These are phyloP conservation scores for Falco punctatus DNA, from an alignment of 2,113 vertebrate species.

Conservation along the genomic window DNA sequence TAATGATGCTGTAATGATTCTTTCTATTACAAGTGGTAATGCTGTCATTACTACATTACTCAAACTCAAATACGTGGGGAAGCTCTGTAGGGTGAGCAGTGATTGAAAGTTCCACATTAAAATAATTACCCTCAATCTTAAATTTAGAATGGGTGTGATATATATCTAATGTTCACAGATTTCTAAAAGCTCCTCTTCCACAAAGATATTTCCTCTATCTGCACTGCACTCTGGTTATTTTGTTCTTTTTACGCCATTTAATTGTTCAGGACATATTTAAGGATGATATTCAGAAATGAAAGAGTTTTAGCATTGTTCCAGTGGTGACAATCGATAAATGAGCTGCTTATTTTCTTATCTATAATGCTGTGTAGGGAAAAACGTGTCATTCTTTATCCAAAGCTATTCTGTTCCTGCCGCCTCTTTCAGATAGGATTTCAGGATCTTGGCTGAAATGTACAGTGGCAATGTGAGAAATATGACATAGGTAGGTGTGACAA, in stretches of 20 bases:
- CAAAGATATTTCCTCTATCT: background rate
- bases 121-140: slow-evolving; percentile 52
- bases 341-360: slow-evolving; percentile 22
- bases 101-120: slow-evolving; percentile 62
- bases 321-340: background rate
- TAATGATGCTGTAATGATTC: slow-evolving; percentile 65
- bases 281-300: background rate
- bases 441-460: background rate
- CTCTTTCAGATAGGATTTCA: background rate
- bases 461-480: background rate
- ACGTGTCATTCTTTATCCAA: background rate
- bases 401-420: background rate
- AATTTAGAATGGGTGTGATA: slow-evolving; percentile 23
- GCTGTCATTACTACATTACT: slow-evolving; percentile 61
- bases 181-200: slow-evolving; percentile 16
- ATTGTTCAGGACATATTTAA: background rate
- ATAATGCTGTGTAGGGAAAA: background rate
- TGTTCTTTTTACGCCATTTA: background rate
- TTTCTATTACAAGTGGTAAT: slow-evolving; percentile 58
- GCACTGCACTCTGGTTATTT: background rate
- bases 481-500: background rate
- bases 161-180: background rate
- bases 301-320: background rate
- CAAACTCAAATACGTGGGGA: slow-evolving; percentile 27
- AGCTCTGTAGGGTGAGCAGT: slow-evolving; percentile 46